Conservation (phyloP, 2,888 invertebrate genomes). For the Thumatha senex region DNA sequence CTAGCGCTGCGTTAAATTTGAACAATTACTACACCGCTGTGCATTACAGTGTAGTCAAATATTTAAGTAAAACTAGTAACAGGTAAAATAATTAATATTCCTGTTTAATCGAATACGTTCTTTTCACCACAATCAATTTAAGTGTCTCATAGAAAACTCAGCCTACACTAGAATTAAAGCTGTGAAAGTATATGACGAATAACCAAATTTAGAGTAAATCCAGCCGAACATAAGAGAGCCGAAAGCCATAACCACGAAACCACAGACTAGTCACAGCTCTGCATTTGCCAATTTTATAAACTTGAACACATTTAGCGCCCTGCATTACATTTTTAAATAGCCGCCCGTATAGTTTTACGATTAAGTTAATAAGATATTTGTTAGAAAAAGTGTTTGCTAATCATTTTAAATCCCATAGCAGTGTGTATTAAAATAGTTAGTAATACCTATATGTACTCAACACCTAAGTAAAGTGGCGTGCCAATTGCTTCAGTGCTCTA, state of each 20-base stretch:
- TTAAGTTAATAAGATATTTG: conserved; percentile 18
- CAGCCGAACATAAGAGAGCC: conserved; percentile 2
- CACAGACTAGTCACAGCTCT: conserved; percentile 19
- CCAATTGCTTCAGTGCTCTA: too few relatives aligned
- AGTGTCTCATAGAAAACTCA: too few relatives aligned
- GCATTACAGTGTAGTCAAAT: too few relatives aligned
- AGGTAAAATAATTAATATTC: too few relatives aligned
- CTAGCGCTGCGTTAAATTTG: too few relatives aligned
- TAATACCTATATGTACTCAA: too few relatives aligned
- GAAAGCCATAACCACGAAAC: conserved; percentile 28
- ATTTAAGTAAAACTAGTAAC: too few relatives aligned
- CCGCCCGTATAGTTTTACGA: conserved; percentile 27
- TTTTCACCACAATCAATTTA: too few relatives aligned
- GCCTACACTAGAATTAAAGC: background rate
- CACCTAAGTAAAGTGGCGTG: too few relatives aligned
- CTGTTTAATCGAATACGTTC: too few relatives aligned
- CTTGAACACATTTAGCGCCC: conserved; percentile 31
- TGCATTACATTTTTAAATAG: conserved; percentile 10
- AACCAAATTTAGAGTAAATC: background rate
- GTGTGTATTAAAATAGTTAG: too few relatives aligned
- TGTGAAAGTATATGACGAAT: background rate
- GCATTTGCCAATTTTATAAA: conserved; percentile 39
- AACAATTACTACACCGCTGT: too few relatives aligned
- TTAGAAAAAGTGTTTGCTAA: conserved; percentile 11
- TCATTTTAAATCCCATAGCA: background rate